A percentile compares a stretch with the other conserved stretches of the same genome.
These are phyloP conservation scores for Meleagris gallopavo DNA, from an alignment of 2,113 vertebrate genomes.

Conservation along the genomic window DNA sequence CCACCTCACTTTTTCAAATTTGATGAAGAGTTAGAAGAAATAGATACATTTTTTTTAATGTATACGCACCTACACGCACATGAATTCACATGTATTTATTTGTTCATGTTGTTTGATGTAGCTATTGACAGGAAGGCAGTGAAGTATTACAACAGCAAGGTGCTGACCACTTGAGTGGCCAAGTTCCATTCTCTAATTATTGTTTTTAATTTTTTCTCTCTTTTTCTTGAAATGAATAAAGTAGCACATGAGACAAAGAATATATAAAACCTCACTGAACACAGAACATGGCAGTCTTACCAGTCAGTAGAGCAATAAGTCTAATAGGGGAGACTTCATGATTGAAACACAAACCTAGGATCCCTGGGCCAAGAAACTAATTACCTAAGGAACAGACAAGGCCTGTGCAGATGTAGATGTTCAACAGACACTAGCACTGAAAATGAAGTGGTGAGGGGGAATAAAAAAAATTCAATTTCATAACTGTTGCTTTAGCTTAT, in stretches of 20 bases:
- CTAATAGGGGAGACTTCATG: neutral
- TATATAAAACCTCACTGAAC: accelerated
- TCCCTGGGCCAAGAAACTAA: neutral
- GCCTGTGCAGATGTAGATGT: neutral
- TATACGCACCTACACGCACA: neutral
- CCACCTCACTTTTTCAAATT: neutral
- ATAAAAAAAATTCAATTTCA: neutral
- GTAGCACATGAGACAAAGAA: accelerated
- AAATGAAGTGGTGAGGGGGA: neutral
- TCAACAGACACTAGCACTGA: neutral
- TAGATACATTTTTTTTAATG: neutral
- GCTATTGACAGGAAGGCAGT: too few species aligned
- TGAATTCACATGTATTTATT: neutral
- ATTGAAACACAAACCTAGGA: neutral
- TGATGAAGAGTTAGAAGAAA: neutral
- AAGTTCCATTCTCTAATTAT: neutral
- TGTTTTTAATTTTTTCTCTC: too few species aligned
- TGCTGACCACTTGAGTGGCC: too few species aligned
- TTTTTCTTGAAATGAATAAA: neutral
- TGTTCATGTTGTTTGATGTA: neutral
- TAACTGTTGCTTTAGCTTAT: accelerated
- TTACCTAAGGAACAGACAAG: neutral
- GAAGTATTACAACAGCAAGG: neutral
- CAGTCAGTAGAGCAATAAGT: neutral
- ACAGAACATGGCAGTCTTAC: neutral